These are phyloP conservation scores for Parauchenoglanis ngamensis DNA, from an alignment of 2,797 vertebrate genomes.

Conservation along the genomic window DNA sequence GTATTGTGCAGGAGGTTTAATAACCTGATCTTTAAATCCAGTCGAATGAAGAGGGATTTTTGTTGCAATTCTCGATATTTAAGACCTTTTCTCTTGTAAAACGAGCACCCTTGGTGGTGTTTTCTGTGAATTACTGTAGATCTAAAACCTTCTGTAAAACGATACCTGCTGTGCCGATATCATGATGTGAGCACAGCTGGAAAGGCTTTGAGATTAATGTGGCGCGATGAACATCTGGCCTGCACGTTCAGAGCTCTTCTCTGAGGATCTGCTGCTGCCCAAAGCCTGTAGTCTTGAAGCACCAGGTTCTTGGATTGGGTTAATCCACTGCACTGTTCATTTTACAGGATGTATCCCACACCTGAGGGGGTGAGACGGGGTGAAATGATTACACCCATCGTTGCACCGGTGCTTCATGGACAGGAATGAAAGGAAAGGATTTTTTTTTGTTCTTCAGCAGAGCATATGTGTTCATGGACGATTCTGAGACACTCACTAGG, in stretches of 20 bases:
- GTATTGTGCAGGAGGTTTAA: too few relatives aligned
- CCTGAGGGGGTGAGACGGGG: not conserved
- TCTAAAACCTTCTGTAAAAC: not conserved
- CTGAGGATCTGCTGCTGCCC: not conserved
- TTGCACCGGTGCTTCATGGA: not conserved
- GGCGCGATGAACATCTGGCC: slow-evolving; percentile 55
- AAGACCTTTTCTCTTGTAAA: not conserved
- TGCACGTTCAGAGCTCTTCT: slow-evolving; percentile 6
- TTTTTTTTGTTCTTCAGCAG: not conserved
- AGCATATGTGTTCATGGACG: slow-evolving; percentile 12
- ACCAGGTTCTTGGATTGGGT: not conserved
- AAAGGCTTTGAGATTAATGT: slow-evolving; percentile 38
- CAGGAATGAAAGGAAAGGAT: not conserved
- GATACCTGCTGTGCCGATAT: not conserved
- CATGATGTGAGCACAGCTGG: not conserved
- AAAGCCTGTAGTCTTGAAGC: not conserved
- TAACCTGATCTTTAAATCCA: too few relatives aligned
- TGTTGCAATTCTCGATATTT: too few relatives aligned
- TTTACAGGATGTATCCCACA: not conserved
- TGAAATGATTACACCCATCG: not conserved
- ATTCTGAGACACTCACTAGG: slow-evolving; percentile 25
- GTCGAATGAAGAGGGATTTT: not conserved
- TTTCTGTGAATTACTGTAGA: not conserved
- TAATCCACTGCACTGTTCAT: not conserved
- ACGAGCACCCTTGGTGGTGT: too few relatives aligned